A percentile compares a stretch with the other conserved stretches of the same genome.
Conservation (phyloP, 2,888 invertebrate genomes). For the Bhutanitis thaidina region DNA sequence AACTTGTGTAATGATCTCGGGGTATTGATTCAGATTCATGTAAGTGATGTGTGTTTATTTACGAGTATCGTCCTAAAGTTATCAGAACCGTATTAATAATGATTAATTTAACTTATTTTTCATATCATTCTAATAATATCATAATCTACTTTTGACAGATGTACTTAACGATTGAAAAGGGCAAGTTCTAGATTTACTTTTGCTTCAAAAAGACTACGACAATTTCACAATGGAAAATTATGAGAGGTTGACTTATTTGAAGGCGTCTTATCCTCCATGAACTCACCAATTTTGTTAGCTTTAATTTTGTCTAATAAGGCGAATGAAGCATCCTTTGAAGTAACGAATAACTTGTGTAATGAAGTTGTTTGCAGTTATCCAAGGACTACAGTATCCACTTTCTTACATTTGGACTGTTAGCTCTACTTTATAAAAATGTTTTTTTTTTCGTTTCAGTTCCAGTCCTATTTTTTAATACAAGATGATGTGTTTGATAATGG, state of each 20-base stretch:
- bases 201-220: neutral
- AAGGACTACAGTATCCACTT: too few relatives aligned
- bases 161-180: neutral
- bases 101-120: too few relatives aligned
- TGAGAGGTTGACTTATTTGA: neutral
- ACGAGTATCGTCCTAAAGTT: too few relatives aligned
- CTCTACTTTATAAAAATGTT: too few relatives aligned
- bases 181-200: neutral
- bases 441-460: neutral
- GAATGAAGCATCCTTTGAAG: neutral
- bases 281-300: neutral
- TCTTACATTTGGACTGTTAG: too few relatives aligned
- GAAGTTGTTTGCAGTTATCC: too few relatives aligned
- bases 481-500: neutral
- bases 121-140: too few relatives aligned
- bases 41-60: neutral
- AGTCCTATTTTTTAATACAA: neutral
- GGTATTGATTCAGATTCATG: neutral
- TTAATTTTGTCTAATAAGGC: neutral
- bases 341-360: neutral
- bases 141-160: neutral
- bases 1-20: neutral
- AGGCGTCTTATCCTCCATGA: neutral
- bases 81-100: too few relatives aligned
- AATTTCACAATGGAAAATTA: neutral